Percentiles rank a stretch among this genome's conserved stretches.
Conservation (phyloP, 2,113 vertebrate species). For the Gavialis gangeticus region DNA sequence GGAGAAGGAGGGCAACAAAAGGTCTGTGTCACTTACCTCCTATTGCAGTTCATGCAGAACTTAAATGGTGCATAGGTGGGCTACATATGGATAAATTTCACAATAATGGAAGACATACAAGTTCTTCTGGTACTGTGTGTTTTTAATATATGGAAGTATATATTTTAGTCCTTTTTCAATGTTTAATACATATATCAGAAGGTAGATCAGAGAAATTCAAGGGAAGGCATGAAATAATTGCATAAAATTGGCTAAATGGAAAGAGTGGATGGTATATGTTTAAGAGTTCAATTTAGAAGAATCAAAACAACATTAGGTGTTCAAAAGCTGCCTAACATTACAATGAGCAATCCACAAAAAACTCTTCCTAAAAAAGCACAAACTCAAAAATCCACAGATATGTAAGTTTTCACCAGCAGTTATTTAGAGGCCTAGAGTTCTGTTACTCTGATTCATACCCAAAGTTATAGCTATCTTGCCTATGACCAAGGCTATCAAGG, state of each 20-base stretch:
- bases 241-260: neutral
- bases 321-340: too few species aligned
- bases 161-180: neutral
- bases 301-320: neutral
- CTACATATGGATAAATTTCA: neutral
- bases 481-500: too few species aligned
- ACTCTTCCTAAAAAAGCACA: too few species aligned
- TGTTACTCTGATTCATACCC: too few species aligned
- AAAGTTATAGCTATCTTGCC: too few species aligned
- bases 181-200: neutral
- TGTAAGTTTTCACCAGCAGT: too few species aligned
- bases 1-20: neutral
- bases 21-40: neutral
- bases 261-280: neutral
- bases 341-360: too few species aligned
- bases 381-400: too few species aligned
- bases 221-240: neutral
- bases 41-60: neutral
- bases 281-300: neutral
- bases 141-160: neutral
- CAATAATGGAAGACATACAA: neutral
- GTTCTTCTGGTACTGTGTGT: neutral
- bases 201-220: neutral
- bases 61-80: neutral
- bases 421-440: too few species aligned